phyloP scores from a whole-genome alignment of 2,888 invertebrate species.

The Polyploca ridens region DNA sequence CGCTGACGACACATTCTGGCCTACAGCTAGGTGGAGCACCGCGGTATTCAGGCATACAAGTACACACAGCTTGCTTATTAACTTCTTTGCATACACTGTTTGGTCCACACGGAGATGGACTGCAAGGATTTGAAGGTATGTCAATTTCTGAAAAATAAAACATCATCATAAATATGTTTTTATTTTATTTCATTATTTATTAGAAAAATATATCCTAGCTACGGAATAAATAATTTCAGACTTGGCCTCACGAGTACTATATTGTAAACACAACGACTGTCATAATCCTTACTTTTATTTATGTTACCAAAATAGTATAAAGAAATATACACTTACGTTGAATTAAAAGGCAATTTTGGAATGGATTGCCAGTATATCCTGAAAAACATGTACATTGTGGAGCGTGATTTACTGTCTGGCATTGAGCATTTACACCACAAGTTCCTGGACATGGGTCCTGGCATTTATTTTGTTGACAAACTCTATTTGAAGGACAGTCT shows the following conservation, averaged over 20 bases:
- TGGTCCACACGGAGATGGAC: slow-evolving; percentile 92
- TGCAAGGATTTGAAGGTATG: slow-evolving; percentile 84
- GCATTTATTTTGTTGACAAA: slow-evolving; percentile 90
- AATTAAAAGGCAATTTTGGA: slow-evolving; percentile 63
- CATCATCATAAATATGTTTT: no score
- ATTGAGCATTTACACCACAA: slow-evolving; percentile 89
- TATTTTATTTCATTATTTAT: no score
- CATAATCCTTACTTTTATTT: no score
- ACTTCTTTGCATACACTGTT: slow-evolving; percentile 91
- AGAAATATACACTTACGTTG: slow-evolving; percentile 55
- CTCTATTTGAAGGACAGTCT: slow-evolving; percentile 89
- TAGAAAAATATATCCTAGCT: no score
- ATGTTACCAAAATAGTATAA: background rate
- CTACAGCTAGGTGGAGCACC: slow-evolving; percentile 89
- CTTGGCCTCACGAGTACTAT: no score
- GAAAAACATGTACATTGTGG: slow-evolving; percentile 88
- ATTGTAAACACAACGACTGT: no score
- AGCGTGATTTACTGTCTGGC: slow-evolving; percentile 89
- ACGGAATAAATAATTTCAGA: no score
- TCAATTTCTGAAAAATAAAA: slow-evolving; percentile 55
- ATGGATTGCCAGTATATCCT: slow-evolving; percentile 87
- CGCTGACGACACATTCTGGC: slow-evolving; percentile 89
- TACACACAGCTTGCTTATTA: slow-evolving; percentile 89
- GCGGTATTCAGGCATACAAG: slow-evolving; percentile 86
- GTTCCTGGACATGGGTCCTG: slow-evolving; percentile 90